These are phyloP conservation scores for Acridotheres tristis DNA, from an alignment of 2,797 vertebrate species.

Conservation along the genomic window DNA sequence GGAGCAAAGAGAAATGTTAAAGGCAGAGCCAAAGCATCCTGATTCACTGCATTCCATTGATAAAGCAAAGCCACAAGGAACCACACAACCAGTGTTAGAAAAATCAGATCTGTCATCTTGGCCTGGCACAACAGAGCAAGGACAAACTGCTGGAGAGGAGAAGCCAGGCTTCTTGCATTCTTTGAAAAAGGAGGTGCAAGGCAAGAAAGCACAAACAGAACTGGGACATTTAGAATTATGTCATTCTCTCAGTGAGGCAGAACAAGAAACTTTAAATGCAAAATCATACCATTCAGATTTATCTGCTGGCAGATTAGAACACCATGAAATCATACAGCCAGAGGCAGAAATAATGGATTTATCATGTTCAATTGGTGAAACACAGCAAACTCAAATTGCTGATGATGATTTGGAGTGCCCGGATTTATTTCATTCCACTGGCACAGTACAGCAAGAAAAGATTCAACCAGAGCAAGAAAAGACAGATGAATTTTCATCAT, in stretches of 20 bases:
- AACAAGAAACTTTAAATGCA: not conserved
- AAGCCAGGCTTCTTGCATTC: not conserved
- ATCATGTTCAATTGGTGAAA: not conserved
- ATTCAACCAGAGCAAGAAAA: not conserved
- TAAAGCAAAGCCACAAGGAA: conserved; percentile 22
- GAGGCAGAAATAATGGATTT: conserved; percentile 25
- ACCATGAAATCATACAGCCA: not conserved
- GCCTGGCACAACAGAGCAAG: not conserved
- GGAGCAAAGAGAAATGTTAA: not conserved
- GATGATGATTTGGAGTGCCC: not conserved
- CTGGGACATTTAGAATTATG: not conserved
- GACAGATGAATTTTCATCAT: not conserved
- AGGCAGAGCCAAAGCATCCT: not conserved
- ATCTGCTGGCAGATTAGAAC: not conserved
- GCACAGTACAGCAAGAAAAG: not conserved
- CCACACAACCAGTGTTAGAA: not conserved
- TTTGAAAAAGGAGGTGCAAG: not conserved
- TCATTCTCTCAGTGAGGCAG: not conserved
- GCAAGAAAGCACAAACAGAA: not conserved
- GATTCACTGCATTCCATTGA: not conserved
- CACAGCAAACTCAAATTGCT: not conserved
- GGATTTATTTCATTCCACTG: not conserved
- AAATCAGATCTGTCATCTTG: not conserved
- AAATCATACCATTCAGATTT: not conserved
- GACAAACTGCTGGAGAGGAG: not conserved